A percentile compares a stretch with the other conserved stretches of the same genome.
Conservation (phyloP, 2,888 invertebrate species). For the Uloborus plumipes region DNA sequence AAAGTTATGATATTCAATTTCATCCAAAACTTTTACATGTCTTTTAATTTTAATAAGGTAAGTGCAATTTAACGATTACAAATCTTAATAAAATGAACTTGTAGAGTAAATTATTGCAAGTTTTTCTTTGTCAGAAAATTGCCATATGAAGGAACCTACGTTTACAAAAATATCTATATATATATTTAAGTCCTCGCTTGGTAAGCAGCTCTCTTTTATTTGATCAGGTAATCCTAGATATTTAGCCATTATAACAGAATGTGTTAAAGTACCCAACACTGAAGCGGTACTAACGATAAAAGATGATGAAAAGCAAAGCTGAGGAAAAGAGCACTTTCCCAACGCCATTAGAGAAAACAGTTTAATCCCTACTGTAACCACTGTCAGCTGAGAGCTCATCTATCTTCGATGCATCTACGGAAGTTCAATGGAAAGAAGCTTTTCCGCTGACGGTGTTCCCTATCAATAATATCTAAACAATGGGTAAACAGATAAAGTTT, state of each 20-base stretch:
- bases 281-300: constrained; percentile 35
- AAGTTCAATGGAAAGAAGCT: constrained; percentile 32
- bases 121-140: not conserved
- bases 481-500: constrained; percentile 21
- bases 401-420: constrained; percentile 32
- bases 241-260: constrained; percentile 26
- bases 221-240: constrained; percentile 26
- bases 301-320: constrained; percentile 35
- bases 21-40: no score
- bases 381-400: constrained; percentile 48
- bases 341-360: constrained; percentile 38
- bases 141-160: not conserved
- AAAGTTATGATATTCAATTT: no score
- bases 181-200: not conserved
- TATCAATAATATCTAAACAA: constrained; percentile 58
- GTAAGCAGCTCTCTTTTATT: constrained; percentile 14
- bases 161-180: not conserved
- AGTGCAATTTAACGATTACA: no score
- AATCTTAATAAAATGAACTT: no score
- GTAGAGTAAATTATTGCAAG: no score
- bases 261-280: constrained; percentile 7
- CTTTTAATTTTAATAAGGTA: no score
- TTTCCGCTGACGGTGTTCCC: constrained; percentile 25
- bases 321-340: constrained; percentile 13
- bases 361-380: constrained; percentile 54